A percentile compares a stretch with the other conserved stretches of the same genome.
phyloP scores from a whole-genome alignment of 2,113 vertebrate species.

The Kryptolebias marmoratus region DNA sequence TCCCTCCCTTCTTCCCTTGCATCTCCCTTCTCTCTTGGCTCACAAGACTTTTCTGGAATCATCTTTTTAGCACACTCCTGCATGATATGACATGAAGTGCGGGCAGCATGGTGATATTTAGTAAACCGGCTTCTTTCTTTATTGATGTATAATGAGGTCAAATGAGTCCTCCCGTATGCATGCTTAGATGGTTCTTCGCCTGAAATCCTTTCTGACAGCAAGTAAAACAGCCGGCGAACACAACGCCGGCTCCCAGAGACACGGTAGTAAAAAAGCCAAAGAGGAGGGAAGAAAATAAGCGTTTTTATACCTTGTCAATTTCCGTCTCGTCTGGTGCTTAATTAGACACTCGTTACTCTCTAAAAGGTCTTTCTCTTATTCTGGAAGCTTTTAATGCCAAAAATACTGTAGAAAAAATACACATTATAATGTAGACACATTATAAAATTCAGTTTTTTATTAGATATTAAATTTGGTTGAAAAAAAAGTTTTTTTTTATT shows the following conservation, averaged over 20 bases:
- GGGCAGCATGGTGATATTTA: slow-evolving; percentile 96
- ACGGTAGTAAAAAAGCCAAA: slow-evolving; percentile 74
- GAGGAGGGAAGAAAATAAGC: slow-evolving; percentile 18
- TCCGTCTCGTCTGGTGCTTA: slow-evolving; percentile 71
- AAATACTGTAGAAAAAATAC: slow-evolving; percentile 44
- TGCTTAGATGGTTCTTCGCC: slow-evolving; percentile 93
- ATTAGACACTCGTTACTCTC: slow-evolving; percentile 77
- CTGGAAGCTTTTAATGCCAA: slow-evolving; percentile 59
- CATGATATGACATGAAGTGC: slow-evolving; percentile 93
- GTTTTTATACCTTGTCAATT: slow-evolving; percentile 68
- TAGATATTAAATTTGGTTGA: too few species aligned
- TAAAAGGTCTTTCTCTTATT: slow-evolving; percentile 56
- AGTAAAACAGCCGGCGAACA: slow-evolving; percentile 95
- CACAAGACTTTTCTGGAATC: slow-evolving; percentile 88
- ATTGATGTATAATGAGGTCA: slow-evolving; percentile 99
- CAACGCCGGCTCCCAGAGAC: slow-evolving; percentile 89
- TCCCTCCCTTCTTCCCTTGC: slow-evolving; percentile 57
- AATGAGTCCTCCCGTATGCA: slow-evolving; percentile 97
- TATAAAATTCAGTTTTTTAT: too few species aligned
- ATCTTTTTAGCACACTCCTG: slow-evolving; percentile 91
- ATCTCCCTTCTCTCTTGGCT: slow-evolving; percentile 46
- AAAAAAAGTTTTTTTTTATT: neutral
- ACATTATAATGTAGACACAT: too few species aligned
- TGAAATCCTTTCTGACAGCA: slow-evolving; percentile 98
- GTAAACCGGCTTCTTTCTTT: slow-evolving; percentile 98